Evolutionary conservation across 1,140 invertebrate genomes (phyloP).

Genomic region (Samia ricini): DNA sequence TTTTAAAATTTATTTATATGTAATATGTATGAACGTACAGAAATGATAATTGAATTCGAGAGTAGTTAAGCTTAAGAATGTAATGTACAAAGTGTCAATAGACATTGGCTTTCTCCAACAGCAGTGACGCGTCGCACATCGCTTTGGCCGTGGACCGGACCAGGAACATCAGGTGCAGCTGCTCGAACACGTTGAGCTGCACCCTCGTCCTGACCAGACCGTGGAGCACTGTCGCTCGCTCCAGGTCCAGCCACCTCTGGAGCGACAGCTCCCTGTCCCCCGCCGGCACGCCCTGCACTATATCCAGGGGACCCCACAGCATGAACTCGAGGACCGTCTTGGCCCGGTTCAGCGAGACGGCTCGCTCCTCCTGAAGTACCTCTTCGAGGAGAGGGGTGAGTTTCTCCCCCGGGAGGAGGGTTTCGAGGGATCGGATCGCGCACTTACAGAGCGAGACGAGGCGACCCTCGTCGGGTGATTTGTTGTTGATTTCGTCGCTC

Average conservation of each 20-base stretch:
- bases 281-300: constrained; percentile 80
- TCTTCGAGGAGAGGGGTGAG: constrained; percentile 83
- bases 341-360: constrained; percentile 83
- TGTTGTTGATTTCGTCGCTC: constrained; percentile 79
- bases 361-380: constrained; percentile 83
- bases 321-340: constrained; percentile 90
- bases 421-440: constrained; percentile 83
- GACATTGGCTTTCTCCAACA: constrained; percentile 78
- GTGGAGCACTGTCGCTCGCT: constrained; percentile 88
- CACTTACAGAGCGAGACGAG: constrained; percentile 88
- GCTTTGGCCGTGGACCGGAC: constrained; percentile 88
- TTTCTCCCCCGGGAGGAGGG: constrained; percentile 81
- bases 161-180: constrained; percentile 88
- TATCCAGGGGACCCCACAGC: constrained; percentile 90
- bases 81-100: constrained; percentile 36
- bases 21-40: not conserved
- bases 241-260: constrained; percentile 90
- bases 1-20: not conserved
- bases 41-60: constrained; percentile 9
- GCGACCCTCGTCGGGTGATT: constrained; percentile 77
- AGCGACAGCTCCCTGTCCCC: constrained; percentile 84
- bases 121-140: constrained; percentile 87
- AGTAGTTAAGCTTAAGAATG: constrained; percentile 37
- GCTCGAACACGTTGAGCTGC: constrained; percentile 86
- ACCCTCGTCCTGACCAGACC: constrained; percentile 85